These are phyloP conservation scores for Gorsachius goisagi DNA, from an alignment of 2,113 vertebrate genomes.

Conservation along the genomic window DNA sequence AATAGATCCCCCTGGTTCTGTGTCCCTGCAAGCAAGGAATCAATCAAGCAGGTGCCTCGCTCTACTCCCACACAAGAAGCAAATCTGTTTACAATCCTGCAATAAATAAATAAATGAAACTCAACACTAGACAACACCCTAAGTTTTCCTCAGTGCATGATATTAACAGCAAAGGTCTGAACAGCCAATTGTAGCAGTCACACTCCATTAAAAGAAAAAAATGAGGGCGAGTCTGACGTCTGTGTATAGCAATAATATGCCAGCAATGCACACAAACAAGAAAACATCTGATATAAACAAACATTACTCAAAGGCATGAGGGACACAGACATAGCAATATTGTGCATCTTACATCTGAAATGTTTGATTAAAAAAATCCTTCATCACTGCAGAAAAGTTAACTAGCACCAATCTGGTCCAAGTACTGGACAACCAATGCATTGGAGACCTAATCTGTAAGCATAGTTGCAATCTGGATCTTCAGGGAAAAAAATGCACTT, in stretches of 20 bases:
- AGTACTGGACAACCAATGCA: not conserved
- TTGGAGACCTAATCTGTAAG: not conserved
- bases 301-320: not conserved
- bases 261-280: not conserved
- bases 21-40: slow-evolving; percentile 50
- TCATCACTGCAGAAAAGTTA: not conserved
- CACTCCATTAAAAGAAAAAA: not conserved
- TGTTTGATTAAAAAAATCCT: not conserved
- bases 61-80: slow-evolving; percentile 59
- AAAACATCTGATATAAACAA: not conserved
- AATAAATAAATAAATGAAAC: slow-evolving; percentile 55
- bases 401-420: not conserved
- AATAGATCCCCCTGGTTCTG: slow-evolving; percentile 21
- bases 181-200: not conserved
- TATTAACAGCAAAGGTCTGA: slow-evolving; percentile 4
- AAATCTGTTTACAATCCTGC: slow-evolving; percentile 68
- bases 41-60: slow-evolving; percentile 50
- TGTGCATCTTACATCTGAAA: not conserved
- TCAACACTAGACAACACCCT: slow-evolving; percentile 24
- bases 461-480: not conserved
- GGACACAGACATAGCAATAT: not conserved
- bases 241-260: not conserved
- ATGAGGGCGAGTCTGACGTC: not conserved
- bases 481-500: not conserved
- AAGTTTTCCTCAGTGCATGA: slow-evolving; percentile 26